Evolutionary conservation across 1,140 invertebrate genomes (phyloP).

Genomic region (Drosophila hydei): DNA sequence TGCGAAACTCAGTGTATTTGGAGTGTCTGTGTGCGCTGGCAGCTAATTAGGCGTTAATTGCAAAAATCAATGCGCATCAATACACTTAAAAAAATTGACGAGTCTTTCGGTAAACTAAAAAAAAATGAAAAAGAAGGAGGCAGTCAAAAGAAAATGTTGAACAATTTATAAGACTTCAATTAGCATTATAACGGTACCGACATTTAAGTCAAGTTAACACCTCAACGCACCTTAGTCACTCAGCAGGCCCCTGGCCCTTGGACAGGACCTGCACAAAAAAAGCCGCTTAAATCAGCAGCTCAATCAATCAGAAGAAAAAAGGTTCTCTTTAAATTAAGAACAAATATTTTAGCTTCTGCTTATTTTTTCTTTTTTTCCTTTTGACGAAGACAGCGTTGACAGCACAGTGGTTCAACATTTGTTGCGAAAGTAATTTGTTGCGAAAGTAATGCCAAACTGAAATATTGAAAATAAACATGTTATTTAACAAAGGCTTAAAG

Average conservation of each 20-base stretch:
- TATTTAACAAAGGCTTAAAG: too few relatives aligned
- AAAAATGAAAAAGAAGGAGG: not conserved
- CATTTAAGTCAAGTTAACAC: constrained; percentile 72
- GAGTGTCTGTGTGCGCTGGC: constrained; percentile 3
- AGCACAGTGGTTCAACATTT: constrained; percentile 32
- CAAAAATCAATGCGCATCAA: constrained; percentile 62
- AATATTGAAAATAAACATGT: too few relatives aligned
- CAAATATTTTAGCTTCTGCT: constrained; percentile 1
- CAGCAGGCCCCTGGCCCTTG: not conserved
- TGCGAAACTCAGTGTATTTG: constrained; percentile 25
- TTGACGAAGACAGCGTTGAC: constrained; percentile 31
- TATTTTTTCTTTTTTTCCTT: not conserved
- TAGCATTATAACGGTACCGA: constrained; percentile 66
- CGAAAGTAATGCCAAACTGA: too few relatives aligned
- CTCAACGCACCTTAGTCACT: constrained; percentile 43
- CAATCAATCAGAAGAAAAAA: constrained; percentile 71
- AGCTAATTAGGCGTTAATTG: constrained; percentile 73
- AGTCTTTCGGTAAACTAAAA: not conserved
- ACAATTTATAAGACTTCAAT: constrained; percentile 72
- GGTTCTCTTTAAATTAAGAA: constrained; percentile 72
- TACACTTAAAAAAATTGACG: constrained; percentile 23
- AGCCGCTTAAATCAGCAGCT: constrained; percentile 78
- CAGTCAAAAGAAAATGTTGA: not conserved
- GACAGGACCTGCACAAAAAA: constrained; percentile 40
- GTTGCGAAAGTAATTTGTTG: too few relatives aligned